phyloP scores from a whole-genome alignment of 1,140 invertebrate species.

The Lerema accius region DNA sequence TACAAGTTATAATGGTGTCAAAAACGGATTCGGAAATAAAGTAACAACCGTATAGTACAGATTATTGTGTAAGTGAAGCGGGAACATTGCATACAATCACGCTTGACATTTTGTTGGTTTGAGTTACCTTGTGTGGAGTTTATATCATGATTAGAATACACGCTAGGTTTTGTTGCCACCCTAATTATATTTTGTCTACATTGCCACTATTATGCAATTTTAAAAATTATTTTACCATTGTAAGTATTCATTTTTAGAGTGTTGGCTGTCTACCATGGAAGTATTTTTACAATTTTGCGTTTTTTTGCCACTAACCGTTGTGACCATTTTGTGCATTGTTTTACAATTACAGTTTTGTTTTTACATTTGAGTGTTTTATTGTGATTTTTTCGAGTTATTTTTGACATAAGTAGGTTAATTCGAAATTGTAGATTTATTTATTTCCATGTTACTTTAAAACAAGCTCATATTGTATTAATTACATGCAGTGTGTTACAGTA shows the following conservation, averaged over 20 bases:
- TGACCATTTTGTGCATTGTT: conserved; percentile 29
- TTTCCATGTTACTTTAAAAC: too few species aligned
- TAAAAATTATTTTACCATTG: conserved; percentile 8
- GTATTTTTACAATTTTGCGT: conserved; percentile 8
- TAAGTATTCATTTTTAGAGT: conserved; percentile 11
- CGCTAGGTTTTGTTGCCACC: neutral
- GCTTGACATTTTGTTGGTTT: conserved; percentile 51
- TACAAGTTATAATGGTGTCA: conserved; percentile 81
- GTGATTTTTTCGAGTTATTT: too few species aligned
- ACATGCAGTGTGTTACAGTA: too few species aligned
- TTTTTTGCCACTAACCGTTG: conserved; percentile 37
- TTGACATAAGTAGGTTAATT: too few species aligned
- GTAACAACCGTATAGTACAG: conserved; percentile 77
- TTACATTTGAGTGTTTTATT: neutral
- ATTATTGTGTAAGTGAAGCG: conserved; percentile 60
- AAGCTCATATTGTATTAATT: too few species aligned
- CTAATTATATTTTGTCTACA: neutral
- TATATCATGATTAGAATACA: conserved; percentile 1
- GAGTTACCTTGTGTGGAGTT: conserved; percentile 19
- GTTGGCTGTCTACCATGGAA: conserved; percentile 7
- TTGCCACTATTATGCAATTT: neutral
- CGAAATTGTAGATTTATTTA: too few species aligned
- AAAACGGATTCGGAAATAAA: conserved; percentile 76
- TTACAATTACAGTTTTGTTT: conserved; percentile 2
- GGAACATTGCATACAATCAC: conserved; percentile 39